These are phyloP conservation scores for Elegia similella DNA, from an alignment of 2,888 invertebrate species.

Conservation along the genomic window DNA sequence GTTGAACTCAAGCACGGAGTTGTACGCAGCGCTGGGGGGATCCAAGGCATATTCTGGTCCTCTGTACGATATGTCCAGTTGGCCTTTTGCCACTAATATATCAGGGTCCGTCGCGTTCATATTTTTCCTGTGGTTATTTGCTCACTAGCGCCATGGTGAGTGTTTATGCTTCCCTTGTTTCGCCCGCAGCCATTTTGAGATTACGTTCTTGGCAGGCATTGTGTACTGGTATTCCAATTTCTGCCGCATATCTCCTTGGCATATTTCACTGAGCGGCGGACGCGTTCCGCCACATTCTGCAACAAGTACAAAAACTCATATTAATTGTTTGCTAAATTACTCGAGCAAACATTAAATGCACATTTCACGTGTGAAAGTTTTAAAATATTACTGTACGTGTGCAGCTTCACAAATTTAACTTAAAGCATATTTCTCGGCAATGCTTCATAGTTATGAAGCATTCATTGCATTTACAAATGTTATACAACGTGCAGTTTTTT, in stretches of 20 bases:
- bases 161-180: conserved; percentile 76
- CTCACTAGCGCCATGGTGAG: conserved; percentile 69
- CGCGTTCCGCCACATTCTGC: conserved; percentile 50
- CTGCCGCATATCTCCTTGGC: conserved; percentile 66
- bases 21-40: conserved; percentile 44
- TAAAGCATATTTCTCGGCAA: neutral
- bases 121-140: conserved; percentile 66
- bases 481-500: no score
- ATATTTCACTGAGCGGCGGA: conserved; percentile 50
- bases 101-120: conserved; percentile 69
- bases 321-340: conserved; percentile 4
- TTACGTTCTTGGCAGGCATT: conserved; percentile 77
- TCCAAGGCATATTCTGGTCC: conserved; percentile 60
- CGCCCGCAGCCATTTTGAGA: conserved; percentile 74
- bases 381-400: neutral
- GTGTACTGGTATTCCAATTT: conserved; percentile 62
- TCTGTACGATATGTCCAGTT: conserved; percentile 57
- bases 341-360: neutral
- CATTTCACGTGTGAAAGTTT: neutral
- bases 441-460: no score
- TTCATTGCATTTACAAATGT: no score
- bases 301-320: conserved; percentile 47
- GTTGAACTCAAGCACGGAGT: conserved; percentile 59
- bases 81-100: conserved; percentile 70
- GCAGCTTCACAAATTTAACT: neutral